These are phyloP conservation scores for Boulengeromyrus knoepffleri DNA, from an alignment of 2,113 vertebrate genomes.

Conservation along the genomic window DNA sequence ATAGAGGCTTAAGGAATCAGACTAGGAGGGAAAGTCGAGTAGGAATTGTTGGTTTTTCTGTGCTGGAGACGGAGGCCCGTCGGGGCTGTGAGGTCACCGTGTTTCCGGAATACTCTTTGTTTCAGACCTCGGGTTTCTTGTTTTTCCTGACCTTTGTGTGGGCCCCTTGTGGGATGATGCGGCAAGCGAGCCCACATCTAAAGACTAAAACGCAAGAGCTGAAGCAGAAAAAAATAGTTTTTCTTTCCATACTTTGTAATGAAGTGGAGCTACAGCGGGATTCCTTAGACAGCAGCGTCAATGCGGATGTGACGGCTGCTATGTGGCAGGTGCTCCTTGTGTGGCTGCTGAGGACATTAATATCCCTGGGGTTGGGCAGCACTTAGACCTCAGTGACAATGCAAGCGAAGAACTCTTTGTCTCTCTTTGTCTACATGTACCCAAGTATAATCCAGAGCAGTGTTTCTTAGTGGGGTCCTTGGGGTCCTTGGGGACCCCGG, in stretches of 20 bases:
- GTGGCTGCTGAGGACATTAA: constrained; percentile 23
- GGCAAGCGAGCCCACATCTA: constrained; percentile 22
- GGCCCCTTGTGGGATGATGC: not conserved
- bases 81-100: not conserved
- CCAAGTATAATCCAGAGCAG: not conserved
- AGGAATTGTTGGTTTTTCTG: not conserved
- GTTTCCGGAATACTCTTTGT: not conserved
- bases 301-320: constrained; percentile 21
- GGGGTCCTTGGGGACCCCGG: not conserved
- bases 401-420: not conserved
- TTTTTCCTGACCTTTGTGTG: not conserved
- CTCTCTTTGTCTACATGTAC: not conserved
- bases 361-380: not conserved
- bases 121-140: not conserved
- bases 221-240: constrained; percentile 20
- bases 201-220: constrained; percentile 5
- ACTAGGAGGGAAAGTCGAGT: not conserved
- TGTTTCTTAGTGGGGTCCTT: not conserved
- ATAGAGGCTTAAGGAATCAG: not conserved
- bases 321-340: not conserved
- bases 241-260: constrained; percentile 19
- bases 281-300: constrained; percentile 21
- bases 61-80: not conserved
- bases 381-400: not conserved
- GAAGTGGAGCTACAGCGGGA: constrained; percentile 5